Evolutionary conservation across 2,797 vertebrate species (phyloP), one percentile per base, ranked within the genome.

Genomic region (Myotis findleyi): DNA sequence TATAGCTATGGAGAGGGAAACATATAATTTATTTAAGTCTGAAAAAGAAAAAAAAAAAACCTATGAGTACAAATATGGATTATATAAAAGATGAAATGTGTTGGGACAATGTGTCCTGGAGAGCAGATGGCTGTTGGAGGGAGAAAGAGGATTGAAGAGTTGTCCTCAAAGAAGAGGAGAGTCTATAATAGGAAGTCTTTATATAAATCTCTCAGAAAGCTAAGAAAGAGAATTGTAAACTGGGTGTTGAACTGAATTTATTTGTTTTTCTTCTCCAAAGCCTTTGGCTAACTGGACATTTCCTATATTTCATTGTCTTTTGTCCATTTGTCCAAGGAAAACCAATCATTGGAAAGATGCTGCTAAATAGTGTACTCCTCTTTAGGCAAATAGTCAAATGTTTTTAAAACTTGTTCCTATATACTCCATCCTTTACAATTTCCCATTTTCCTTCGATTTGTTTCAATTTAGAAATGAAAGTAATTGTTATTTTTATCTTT

Each of bases 61-160:
- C 86, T 92, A 62, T 81, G 77, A 94, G 88, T 92, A 69, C 64
- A 90, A 95, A 90, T 93, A 85, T 94, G 86, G 92, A 95, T 95
- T 92, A 95, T 86, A 94, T 93, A 92, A 95, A 95, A 93, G 87
- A 95, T 90, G 64, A 93, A 92, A 97, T 96, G 77, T 96, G 93
- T 93, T 86, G 87, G 85, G 96, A 96, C 96, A 97, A 87, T 92
- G 97, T 96, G 88, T 92, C 93, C 97, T 97, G 96, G 90, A 85
- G 82, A 97, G 93, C 97, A 97, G 93, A 97, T 97, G 97, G 96
- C 38, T 93, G 82, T 33, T 71, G 80, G 41, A 86, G 69, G 83
- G 53, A 89, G 75, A 81, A 82, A 94, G 38, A 92, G 90, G 81
- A 94, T 92, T 96, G 93, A 97, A 91, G 96, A 95, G 96, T 87